phyloP scores from a whole-genome alignment of 2,113 vertebrate genomes.

The Centropus unirufus region DNA sequence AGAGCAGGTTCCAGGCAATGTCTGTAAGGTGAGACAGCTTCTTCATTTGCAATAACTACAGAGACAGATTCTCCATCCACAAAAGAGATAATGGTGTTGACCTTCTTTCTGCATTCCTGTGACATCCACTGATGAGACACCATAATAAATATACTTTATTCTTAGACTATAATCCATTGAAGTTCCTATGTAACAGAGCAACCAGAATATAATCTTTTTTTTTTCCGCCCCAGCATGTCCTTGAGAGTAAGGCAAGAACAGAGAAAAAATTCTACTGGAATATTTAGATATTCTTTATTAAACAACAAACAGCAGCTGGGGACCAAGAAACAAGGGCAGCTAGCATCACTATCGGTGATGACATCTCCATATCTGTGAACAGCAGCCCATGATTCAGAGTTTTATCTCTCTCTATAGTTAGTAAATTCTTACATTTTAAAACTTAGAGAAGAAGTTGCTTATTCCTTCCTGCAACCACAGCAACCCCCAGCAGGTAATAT shows the following conservation, averaged over 20 bases:
- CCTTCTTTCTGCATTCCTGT: slow-evolving; percentile 34
- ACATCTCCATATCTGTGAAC: not conserved
- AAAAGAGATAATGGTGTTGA: slow-evolving; percentile 46
- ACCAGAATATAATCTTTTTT: not conserved
- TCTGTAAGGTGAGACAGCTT: slow-evolving; percentile 24
- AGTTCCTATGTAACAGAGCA: not conserved
- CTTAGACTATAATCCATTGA: not conserved
- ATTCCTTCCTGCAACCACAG: not conserved
- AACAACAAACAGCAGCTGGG: not conserved
- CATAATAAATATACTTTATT: not conserved
- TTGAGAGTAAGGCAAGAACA: not conserved
- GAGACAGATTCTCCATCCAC: slow-evolving; percentile 47
- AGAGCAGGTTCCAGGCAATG: not conserved
- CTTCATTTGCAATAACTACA: not conserved
- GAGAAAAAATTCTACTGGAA: not conserved
- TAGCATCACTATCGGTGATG: not conserved
- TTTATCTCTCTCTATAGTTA: not conserved
- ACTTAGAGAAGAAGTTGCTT: not conserved
- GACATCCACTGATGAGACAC: slow-evolving; percentile 9
- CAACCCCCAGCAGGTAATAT: not conserved
- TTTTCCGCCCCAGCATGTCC: not conserved
- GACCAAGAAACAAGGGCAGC: rapidly evolving
- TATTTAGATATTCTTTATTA: not conserved
- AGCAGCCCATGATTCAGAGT: not conserved
- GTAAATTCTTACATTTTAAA: not conserved